A percentile compares a stretch with the other conserved stretches of the same genome.
Evolutionary conservation across 2,113 vertebrate genomes (phyloP).

Genomic region (Pseudorectes ferrugineus): DNA sequence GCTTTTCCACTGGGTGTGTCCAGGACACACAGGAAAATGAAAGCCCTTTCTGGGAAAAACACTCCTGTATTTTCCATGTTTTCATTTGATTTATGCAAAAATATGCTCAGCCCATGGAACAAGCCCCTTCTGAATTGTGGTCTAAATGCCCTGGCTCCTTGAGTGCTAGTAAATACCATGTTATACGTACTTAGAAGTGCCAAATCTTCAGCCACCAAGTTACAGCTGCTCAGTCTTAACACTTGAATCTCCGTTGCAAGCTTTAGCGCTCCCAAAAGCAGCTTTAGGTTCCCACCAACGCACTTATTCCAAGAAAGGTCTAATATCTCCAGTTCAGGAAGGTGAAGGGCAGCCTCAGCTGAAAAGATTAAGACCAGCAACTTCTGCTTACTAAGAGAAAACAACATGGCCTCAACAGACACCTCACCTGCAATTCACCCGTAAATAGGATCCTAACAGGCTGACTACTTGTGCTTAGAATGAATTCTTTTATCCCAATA

Average conservation of each 20-base stretch:
- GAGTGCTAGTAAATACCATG: constrained; percentile 7
- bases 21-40: background rate
- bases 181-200: constrained; percentile 75
- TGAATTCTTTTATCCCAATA: background rate
- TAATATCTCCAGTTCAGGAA: constrained; percentile 76
- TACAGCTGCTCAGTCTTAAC: constrained; percentile 87
- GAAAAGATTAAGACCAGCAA: constrained; percentile 55
- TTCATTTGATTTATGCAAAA: constrained; percentile 12
- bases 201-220: constrained; percentile 79
- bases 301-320: constrained; percentile 90
- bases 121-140: background rate
- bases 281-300: constrained; percentile 79
- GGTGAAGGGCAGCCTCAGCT: constrained; percentile 77
- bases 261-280: constrained; percentile 78
- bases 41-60: background rate
- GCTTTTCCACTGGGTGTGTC: background rate
- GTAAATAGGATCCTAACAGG: background rate
- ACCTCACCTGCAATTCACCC: constrained; percentile 27
- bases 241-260: constrained; percentile 69
- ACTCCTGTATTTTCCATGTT: background rate
- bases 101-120: background rate
- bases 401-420: constrained; percentile 5
- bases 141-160: background rate
- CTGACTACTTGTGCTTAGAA: background rate
- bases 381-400: constrained; percentile 51